Percentiles rank a stretch among this genome's conserved stretches.
These are phyloP conservation scores for Denticeps clupeoides DNA, from an alignment of 2,797 vertebrate genomes.

Conservation along the genomic window DNA sequence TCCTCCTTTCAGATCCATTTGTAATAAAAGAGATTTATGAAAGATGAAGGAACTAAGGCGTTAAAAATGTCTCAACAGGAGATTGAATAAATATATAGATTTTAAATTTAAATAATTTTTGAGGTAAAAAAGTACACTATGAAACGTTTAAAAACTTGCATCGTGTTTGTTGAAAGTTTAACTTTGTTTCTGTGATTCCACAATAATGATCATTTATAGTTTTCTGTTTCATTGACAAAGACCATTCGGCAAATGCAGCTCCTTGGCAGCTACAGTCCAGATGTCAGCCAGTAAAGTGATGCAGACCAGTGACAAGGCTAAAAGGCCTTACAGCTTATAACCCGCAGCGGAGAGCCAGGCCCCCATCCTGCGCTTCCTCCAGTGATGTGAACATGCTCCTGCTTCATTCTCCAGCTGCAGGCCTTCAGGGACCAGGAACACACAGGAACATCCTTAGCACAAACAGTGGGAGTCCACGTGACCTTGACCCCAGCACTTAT, in stretches of 20 bases:
- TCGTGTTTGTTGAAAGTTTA: too few species aligned
- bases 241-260: conserved; percentile 12
- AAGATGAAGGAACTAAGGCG: too few species aligned
- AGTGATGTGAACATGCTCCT: not conserved
- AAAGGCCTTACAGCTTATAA: conserved; percentile 12
- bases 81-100: too few species aligned
- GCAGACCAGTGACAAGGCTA: conserved; percentile 16
- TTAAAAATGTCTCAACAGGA: too few species aligned
- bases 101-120: too few species aligned
- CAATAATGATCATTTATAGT: conserved; percentile 12
- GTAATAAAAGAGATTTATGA: too few species aligned
- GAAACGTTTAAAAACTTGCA: too few species aligned
- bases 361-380: conserved; percentile 5
- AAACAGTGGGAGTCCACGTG: too few species aligned
- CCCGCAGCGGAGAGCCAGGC: conserved; percentile 14
- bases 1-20: too few species aligned
- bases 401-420: not conserved
- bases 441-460: not conserved
- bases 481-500: not conserved
- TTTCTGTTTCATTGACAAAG: conserved; percentile 22
- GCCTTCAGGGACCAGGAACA: not conserved
- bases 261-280: conserved; percentile 3
- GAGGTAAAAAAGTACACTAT: too few species aligned
- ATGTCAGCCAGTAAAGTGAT: conserved; percentile 13
- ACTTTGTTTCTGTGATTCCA: conserved; percentile 3